Evolutionary conservation across 2,797 vertebrate species (phyloP).

Genomic region (Hydrolagus colliei): DNA sequence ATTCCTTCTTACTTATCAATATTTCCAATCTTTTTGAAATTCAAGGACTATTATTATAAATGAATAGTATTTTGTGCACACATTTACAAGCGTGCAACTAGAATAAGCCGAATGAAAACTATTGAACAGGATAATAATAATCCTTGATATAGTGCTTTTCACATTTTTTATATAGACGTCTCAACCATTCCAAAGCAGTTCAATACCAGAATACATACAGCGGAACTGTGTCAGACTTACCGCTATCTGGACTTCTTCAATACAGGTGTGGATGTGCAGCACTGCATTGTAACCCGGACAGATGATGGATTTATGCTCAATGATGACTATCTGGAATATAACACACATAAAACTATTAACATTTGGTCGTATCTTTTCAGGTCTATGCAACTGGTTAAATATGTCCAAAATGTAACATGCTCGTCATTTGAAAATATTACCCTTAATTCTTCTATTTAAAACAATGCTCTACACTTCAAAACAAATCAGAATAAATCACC

Average conservation of each 20-base stretch:
- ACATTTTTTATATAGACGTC: not conserved
- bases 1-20: not conserved
- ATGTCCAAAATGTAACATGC: not conserved
- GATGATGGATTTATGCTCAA: constrained; percentile 98
- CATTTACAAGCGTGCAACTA: not conserved
- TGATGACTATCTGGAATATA: constrained; percentile 84
- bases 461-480: too few relatives aligned
- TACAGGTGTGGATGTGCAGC: constrained; percentile 94
- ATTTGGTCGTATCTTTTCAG: not conserved
- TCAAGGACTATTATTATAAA: too few relatives aligned
- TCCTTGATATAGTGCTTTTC: too few relatives aligned
- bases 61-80: not conserved
- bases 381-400: not conserved
- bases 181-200: not conserved
- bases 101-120: not conserved
- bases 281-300: constrained; percentile 94
- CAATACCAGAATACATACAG: not conserved
- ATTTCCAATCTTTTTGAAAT: not conserved
- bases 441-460: not conserved
- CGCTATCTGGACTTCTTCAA: constrained; percentile 93
- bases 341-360: constrained; percentile 12
- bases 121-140: too few relatives aligned
- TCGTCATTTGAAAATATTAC: not conserved
- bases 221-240: constrained; percentile 57
- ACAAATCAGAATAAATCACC: too few relatives aligned